Evolutionary conservation across 2,113 vertebrate genomes (phyloP).

Genomic region (Rattus rattus): DNA sequence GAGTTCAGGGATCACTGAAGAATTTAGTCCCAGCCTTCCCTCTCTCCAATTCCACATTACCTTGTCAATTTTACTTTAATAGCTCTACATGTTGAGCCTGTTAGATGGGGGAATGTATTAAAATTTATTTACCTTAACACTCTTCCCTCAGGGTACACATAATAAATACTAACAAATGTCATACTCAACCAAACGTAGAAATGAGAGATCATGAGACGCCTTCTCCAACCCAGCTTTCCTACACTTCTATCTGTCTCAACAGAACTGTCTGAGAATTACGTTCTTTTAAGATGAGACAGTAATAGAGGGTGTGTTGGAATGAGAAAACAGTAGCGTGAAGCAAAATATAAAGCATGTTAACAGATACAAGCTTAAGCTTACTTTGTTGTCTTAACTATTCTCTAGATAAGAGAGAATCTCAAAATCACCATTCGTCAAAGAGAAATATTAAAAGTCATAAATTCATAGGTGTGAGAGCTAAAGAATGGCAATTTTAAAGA

Average conservation of each 20-base stretch:
- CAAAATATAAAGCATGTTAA: not conserved
- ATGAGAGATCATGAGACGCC: not conserved
- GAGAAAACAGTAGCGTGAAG: not conserved
- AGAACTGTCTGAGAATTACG: not conserved
- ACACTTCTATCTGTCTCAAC: not conserved
- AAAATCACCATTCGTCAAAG: not conserved
- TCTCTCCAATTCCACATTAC: not conserved
- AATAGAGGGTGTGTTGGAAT: not conserved
- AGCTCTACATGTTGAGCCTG: accelerated
- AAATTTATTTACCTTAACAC: not conserved
- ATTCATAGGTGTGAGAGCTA: not conserved
- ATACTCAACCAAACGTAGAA: not conserved
- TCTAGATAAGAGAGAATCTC: not conserved
- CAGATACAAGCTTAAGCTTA: not conserved
- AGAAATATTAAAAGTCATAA: not conserved
- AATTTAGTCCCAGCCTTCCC: not conserved
- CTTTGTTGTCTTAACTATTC: not conserved
- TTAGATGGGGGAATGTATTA: accelerated
- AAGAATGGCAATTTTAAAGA: not conserved
- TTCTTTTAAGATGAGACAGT: not conserved
- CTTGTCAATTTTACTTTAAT: not conserved
- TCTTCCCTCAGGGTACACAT: not conserved
- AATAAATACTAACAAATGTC: not conserved
- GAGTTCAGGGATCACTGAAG: not conserved
- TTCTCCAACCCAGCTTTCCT: not conserved